Conservation (phyloP, 2,888 invertebrate genomes). For the Tiliacea aurago region DNA sequence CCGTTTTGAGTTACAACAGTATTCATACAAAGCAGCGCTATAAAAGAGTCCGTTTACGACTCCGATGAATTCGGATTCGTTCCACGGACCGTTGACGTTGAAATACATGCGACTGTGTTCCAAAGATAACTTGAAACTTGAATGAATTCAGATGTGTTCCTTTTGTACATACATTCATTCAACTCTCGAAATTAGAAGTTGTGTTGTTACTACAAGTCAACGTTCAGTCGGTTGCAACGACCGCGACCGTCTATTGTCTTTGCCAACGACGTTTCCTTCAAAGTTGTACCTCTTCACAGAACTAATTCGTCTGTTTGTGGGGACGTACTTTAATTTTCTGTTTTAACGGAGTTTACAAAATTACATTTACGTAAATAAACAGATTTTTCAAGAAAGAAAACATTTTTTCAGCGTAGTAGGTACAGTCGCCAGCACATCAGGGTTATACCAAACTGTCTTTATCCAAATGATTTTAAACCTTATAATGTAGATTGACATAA, state of each 20-base stretch:
- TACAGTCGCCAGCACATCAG: too few species aligned
- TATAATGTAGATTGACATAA: too few species aligned
- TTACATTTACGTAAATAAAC: not conserved
- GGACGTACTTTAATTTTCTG: conserved; percentile 24
- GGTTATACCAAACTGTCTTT: too few species aligned
- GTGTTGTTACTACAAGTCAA: not conserved
- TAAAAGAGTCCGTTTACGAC: too few species aligned
- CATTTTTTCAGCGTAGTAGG: not conserved
- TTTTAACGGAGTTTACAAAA: conserved; percentile 4
- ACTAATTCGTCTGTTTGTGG: conserved; percentile 2
- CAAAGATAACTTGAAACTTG: conserved; percentile 19
- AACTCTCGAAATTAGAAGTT: not conserved
- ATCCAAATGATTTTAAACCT: too few species aligned
- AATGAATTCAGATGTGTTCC: conserved; percentile 17
- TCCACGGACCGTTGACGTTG: not conserved
- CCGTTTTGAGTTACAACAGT: too few species aligned
- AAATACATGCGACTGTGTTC: conserved; percentile 3
- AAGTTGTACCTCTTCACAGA: not conserved
- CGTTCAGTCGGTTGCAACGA: not conserved
- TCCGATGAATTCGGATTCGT: conserved; percentile 5
- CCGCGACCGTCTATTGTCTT: conserved; percentile 12
- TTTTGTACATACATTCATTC: conserved; percentile 16
- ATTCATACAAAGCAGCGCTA: too few species aligned
- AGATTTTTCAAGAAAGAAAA: not conserved
- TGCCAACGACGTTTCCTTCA: not conserved